Conservation (phyloP, 2,888 invertebrate genomes). For the Oligia strigilis region DNA sequence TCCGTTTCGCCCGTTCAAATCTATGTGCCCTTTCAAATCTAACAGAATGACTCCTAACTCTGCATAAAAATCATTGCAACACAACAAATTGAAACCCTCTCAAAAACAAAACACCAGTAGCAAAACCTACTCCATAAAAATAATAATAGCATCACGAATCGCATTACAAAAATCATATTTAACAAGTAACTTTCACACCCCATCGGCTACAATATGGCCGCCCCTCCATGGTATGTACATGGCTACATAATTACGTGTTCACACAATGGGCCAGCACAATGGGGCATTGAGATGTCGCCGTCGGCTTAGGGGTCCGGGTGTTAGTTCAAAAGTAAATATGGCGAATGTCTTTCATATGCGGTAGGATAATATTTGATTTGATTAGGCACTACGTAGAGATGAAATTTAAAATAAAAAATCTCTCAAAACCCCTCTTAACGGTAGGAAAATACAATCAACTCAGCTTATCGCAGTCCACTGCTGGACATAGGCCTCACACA, state of each 20-base stretch:
- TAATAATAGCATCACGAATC: slow-evolving; percentile 71
- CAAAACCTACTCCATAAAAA: slow-evolving; percentile 54
- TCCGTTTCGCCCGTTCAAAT: background rate
- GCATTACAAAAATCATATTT: slow-evolving; percentile 80
- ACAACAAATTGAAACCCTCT: slow-evolving; percentile 32
- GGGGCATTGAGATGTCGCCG: slow-evolving; percentile 63
- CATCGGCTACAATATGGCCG: slow-evolving; percentile 70
- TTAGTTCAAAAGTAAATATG: slow-evolving; percentile 59
- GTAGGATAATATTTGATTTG: background rate
- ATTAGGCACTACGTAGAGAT: background rate
- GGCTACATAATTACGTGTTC: slow-evolving; percentile 77
- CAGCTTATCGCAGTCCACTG: too few relatives aligned
- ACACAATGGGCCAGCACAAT: slow-evolving; percentile 74
- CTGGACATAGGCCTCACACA: too few relatives aligned
- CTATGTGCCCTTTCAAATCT: background rate
- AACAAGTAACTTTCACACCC: slow-evolving; percentile 77
- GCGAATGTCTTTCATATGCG: slow-evolving; percentile 35
- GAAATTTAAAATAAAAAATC: too few relatives aligned
- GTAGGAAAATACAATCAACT: too few relatives aligned
- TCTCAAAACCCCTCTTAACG: too few relatives aligned
- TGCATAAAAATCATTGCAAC: slow-evolving; percentile 3
- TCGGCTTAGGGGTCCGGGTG: slow-evolving; percentile 46
- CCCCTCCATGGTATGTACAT: slow-evolving; percentile 66
- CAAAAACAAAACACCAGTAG: slow-evolving; percentile 33
- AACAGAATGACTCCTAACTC: background rate